phyloP scores from a whole-genome alignment of 2,888 invertebrate genomes.

The Stenotaenia linearis region DNA sequence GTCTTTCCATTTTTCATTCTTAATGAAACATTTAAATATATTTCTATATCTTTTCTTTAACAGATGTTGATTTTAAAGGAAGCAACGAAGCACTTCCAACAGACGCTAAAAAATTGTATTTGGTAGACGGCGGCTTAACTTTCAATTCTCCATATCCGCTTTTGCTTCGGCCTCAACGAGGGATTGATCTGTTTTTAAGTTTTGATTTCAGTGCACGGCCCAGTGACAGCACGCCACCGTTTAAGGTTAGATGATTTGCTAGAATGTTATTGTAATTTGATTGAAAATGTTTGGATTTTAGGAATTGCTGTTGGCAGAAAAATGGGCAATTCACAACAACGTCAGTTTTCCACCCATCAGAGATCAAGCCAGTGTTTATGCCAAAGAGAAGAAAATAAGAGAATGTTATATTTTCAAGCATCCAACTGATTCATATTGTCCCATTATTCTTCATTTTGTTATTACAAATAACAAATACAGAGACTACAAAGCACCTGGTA shows the following conservation, averaged over 20 bases:
- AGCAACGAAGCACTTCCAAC: constrained; percentile 48
- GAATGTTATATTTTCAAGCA: constrained; percentile 50
- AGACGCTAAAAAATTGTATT: constrained; percentile 47
- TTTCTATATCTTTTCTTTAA: constrained; percentile 17
- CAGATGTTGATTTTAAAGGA: constrained; percentile 47
- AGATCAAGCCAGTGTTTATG: constrained; percentile 42
- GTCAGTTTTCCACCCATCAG: constrained; percentile 50
- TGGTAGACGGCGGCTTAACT: constrained; percentile 51
- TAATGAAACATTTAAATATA: background rate
- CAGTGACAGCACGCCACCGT: constrained; percentile 47
- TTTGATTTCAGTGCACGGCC: constrained; percentile 50
- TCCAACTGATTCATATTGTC: constrained; percentile 46
- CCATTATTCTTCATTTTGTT: constrained; percentile 49
- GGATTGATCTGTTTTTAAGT: constrained; percentile 48
- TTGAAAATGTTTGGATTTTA: no score
- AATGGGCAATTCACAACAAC: constrained; percentile 49
- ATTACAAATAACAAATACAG: constrained; percentile 48
- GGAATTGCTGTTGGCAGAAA: constrained; percentile 49
- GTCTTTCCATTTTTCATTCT: no score
- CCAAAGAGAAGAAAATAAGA: constrained; percentile 44
- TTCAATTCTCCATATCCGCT: constrained; percentile 51
- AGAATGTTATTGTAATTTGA: background rate
- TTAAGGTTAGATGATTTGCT: constrained; percentile 44
- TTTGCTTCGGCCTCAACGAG: constrained; percentile 48
- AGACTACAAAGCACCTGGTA: constrained; percentile 47